Percentiles rank a stretch among this genome's conserved stretches.
Conservation (phyloP, 1,140 invertebrate species). For the Patella vulgata region DNA sequence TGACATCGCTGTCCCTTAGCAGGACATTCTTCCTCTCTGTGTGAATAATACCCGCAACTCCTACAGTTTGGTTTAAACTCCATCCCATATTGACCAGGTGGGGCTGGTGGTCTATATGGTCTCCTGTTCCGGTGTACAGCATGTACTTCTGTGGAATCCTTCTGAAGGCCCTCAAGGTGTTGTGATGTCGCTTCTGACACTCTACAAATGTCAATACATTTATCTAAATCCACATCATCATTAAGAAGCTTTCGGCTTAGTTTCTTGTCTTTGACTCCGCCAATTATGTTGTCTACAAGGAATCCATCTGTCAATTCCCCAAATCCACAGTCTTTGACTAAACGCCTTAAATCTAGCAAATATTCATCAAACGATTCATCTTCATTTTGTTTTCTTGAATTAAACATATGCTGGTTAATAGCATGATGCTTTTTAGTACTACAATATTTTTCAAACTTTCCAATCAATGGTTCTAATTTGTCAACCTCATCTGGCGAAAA, state of each 20-base stretch:
- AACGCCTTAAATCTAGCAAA: slow-evolving; percentile 7
- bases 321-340: slow-evolving; percentile 13
- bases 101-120: neutral
- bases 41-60: neutral
- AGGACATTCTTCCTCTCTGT: neutral
- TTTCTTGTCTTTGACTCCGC: neutral
- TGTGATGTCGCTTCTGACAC: neutral
- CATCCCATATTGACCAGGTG: neutral
- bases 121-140: neutral
- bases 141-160: neutral
- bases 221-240: slow-evolving; percentile 7
- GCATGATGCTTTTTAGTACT: neutral
- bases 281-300: slow-evolving; percentile 9
- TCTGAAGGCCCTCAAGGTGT: slow-evolving; percentile 3
- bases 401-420: neutral
- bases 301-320: slow-evolving; percentile 3
- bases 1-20: neutral
- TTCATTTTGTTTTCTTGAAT: neutral
- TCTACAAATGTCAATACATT: slow-evolving; percentile 1
- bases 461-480: neutral
- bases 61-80: slow-evolving; percentile 1
- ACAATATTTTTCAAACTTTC: neutral
- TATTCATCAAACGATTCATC: slow-evolving; percentile 11
- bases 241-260: slow-evolving; percentile 3
- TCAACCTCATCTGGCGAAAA: neutral